These are phyloP conservation scores for Pseudoips prasinana DNA, from an alignment of 2,888 invertebrate species.

Conservation along the genomic window DNA sequence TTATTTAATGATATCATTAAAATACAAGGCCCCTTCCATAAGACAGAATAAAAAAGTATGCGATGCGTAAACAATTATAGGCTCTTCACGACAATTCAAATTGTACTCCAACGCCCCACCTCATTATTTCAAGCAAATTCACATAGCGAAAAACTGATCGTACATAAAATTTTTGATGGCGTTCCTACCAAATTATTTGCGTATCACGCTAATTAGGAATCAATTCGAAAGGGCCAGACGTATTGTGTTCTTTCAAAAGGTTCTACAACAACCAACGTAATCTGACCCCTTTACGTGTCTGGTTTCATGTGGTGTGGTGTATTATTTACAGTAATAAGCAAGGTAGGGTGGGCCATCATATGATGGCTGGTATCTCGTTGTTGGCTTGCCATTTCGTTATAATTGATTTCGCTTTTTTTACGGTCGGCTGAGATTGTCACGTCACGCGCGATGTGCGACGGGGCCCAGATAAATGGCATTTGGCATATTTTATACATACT, in stretches of 20 bases:
- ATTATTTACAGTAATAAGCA: slow-evolving; percentile 24
- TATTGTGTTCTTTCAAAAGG: slow-evolving; percentile 60
- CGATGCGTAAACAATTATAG: too few species aligned
- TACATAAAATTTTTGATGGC: slow-evolving; percentile 27
- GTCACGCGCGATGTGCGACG: slow-evolving; percentile 57
- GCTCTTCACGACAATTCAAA: too few species aligned
- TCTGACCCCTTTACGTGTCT: slow-evolving; percentile 36
- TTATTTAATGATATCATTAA: too few species aligned
- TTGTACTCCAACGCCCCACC: background rate
- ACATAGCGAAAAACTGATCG: slow-evolving; percentile 8
- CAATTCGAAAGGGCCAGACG: slow-evolving; percentile 62
- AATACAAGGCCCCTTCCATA: too few species aligned
- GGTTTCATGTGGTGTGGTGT: slow-evolving; percentile 26
- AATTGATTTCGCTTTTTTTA: slow-evolving; percentile 78
- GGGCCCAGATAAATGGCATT: slow-evolving; percentile 40
- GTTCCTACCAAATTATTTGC: slow-evolving; percentile 39
- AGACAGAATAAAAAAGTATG: too few species aligned
- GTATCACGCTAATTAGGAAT: slow-evolving; percentile 63
- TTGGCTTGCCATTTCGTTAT: slow-evolving; percentile 68
- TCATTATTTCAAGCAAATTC: slow-evolving; percentile 15
- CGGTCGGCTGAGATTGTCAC: slow-evolving; percentile 62
- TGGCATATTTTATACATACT: slow-evolving; percentile 20
- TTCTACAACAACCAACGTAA: slow-evolving; percentile 41
- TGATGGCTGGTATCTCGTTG: slow-evolving; percentile 42
- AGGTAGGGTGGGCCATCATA: slow-evolving; percentile 40